Base-by-base conservation (phyloP, 2,113 vertebrate species). In the Typhlomys cinereus region DNA sequence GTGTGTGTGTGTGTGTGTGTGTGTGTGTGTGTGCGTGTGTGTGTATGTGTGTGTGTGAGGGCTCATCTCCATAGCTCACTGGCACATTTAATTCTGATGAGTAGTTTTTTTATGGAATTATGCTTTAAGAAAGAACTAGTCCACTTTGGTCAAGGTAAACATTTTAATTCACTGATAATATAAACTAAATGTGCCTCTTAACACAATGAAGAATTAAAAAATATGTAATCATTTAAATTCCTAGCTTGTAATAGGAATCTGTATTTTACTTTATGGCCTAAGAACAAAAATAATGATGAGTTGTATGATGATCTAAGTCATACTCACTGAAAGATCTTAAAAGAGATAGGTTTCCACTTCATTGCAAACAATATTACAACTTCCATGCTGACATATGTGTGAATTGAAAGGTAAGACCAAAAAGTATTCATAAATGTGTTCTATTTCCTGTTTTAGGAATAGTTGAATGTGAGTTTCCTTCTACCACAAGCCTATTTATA, bases 291-390 rank as follows among this genome's bases (percentile, higher is more conserved):
- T 87, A 79, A 70, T 1, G 25, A 83, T 76, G 36, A 90, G 86
- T 67, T 95, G 85, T 83, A 64, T 92, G 39, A 67, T 76, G 95
- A 57, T 52, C 48, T n/a, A 81, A 62, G 50, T 39, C 36, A 92
- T 39, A 90, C 27, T 93, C 82, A 90, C 48, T 85, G 9, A 90
- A 93, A 93, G 67, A 80, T 67, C 41, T 89, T 76, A 87, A 54
- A 92, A 44, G 20, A 81, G 25, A 48, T 1, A 44, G 17, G 9
- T 75, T 94, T 94, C 66, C 67, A 44, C 44, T 62, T 84, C n/a
- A 80, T n/a, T 87, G 18, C 46, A 7, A 34, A 62, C 23, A 21
- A 36, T 61, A 70, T 80, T 69, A 92, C 31, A 41, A 29, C 20
- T 84, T 93, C 62, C 79, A 48, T 29, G 69, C 69, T 66, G 20